Conservation (phyloP, 2,113 vertebrate genomes). For the Puma concolor region DNA sequence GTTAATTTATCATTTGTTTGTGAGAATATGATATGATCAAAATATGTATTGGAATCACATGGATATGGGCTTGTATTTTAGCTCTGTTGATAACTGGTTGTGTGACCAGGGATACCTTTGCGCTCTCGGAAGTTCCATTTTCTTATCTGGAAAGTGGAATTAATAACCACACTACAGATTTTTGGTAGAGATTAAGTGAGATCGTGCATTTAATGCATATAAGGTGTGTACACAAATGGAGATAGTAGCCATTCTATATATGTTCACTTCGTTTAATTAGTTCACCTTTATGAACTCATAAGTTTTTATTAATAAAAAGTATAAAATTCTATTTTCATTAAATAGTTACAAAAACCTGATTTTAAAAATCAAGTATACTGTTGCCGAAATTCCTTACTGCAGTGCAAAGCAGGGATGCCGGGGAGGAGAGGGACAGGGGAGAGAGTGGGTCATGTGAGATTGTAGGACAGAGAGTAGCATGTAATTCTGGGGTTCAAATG, state of each 20-base stretch:
- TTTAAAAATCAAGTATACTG: slow-evolving; percentile 24
- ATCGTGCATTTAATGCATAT: neutral
- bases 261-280: slow-evolving; percentile 23
- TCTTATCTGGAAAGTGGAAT: neutral
- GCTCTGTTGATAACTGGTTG: neutral
- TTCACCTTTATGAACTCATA: slow-evolving; percentile 55
- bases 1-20: neutral
- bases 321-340: slow-evolving; percentile 55
- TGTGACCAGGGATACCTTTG: neutral
- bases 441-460: neutral
- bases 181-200: slow-evolving; percentile 5
- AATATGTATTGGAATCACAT: neutral
- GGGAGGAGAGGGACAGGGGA: neutral
- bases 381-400: neutral
- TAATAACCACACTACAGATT: neutral
- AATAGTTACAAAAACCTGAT: neutral
- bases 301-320: slow-evolving; percentile 61
- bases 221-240: neutral
- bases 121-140: neutral
- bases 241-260: slow-evolving; percentile 18
- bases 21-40: neutral
- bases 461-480: neutral
- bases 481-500: neutral
- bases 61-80: neutral
- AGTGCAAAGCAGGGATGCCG: neutral